phyloP scores from a whole-genome alignment of 2,113 vertebrate species.

The Rattus norvegicus region DNA sequence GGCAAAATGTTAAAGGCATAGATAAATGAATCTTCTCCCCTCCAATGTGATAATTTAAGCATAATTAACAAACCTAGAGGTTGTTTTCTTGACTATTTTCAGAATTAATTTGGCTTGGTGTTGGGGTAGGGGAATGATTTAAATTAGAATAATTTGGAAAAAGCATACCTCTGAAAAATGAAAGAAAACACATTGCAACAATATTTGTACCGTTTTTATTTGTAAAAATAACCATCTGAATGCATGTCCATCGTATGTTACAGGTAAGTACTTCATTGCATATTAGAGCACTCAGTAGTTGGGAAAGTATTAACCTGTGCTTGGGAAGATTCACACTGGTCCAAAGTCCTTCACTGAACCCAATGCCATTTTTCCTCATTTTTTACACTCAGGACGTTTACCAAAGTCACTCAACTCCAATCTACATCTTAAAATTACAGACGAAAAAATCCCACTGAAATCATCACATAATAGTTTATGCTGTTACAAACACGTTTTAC shows the following conservation, averaged over 20 bases:
- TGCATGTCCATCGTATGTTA: constrained; percentile 86
- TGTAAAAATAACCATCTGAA: constrained; percentile 91
- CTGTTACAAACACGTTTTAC: constrained; percentile 87
- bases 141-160: neutral
- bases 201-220: constrained; percentile 90
- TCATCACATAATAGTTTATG: constrained; percentile 85
- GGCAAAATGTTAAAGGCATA: neutral
- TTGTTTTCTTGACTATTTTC: constrained; percentile 27
- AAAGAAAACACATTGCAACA: constrained; percentile 77
- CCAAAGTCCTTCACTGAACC: constrained; percentile 77
- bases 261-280: constrained; percentile 83
- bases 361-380: constrained; percentile 76
- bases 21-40: neutral
- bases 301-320: constrained; percentile 88
- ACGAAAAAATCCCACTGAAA: constrained; percentile 85
- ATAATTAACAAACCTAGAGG: constrained; percentile 21
- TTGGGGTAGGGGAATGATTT: neutral
- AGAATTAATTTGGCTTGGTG: constrained; percentile 24
- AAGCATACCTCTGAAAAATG: constrained; percentile 56
- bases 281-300: constrained; percentile 89
- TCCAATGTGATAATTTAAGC: neutral
- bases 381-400: constrained; percentile 77
- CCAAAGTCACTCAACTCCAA: constrained; percentile 78
- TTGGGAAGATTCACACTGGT: constrained; percentile 83
- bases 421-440: constrained; percentile 84